Evolutionary conservation across 2,113 vertebrate species (phyloP), one percentile per base, ranked within the genome.

Genomic region (Oxyruncus cristatus): DNA sequence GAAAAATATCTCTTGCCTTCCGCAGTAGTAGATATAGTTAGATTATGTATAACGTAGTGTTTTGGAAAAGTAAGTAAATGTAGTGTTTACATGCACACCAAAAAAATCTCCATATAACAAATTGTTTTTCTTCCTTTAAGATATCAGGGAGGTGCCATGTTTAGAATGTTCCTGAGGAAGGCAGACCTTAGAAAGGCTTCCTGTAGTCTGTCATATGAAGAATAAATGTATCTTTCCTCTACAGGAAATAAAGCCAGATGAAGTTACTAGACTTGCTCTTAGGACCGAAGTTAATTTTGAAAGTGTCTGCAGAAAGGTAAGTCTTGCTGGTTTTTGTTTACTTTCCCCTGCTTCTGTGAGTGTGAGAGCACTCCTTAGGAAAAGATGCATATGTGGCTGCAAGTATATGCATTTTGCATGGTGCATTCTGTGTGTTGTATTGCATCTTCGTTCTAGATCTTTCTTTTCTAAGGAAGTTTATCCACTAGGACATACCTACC

Each of bases 181-280:
- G 9, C 63, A 21, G 91, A 58, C 18, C 28, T 53, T 77, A 66
- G n/a, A 52, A 88, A 78, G 20, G 28, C 42, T 66, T 88, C 0
- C 1, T 66, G 3, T 70, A 62, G 30, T 46, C 28, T 62, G 61
- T 75, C 27, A 16, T 74, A 66, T 73, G n/a, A 90, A 50, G 5
- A 84, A 32, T 86, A 76, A 95, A 46, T 21, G 1, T 47, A 8
- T 53, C n/a, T 96, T 95, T 96, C 9, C 9, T 86, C 68, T 59
- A 56, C 87, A 98, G 98, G 94, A 88, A 55, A 94, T 99, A 55
- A 97, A 96, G 81, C 98, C 98, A 32, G 99, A 99, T 97, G 59
- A 93, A 88, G 98, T 99, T 93, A 99, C 99, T 74, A 99, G 98
- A 96, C 96, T 98, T 56, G 99, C 99, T 84, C 98, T 99, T 94